Evolutionary conservation across 2,113 vertebrate genomes (phyloP), one percentile per base, ranked within the genome.

Genomic region (Etheostoma cragini): DNA sequence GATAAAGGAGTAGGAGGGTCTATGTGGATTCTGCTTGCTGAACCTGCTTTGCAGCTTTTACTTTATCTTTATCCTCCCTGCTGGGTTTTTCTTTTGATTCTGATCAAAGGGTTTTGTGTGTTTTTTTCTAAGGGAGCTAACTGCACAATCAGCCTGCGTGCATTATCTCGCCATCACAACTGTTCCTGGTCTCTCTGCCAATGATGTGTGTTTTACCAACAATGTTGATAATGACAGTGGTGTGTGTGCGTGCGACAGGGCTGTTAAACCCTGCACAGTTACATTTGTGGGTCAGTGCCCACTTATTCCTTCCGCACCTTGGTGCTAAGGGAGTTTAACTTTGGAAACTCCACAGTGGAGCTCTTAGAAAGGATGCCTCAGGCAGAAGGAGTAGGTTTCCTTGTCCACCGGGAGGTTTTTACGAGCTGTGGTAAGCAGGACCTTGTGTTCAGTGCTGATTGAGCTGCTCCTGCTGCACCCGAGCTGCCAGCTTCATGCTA

Each of bases 321-420:
- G 50, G 67, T 71, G 72, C 75, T 50, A 50, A 24, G 78, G 76
- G 80, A 81, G 75, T 75, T 84, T 83, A 76, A 60, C 83, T 76
- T 76, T 73, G 65, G 64, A 86, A 73, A 62, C 88, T 83, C 72
- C 54, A 74, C 67, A 58, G 80, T 63, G 74, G 45, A 80, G 80
- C 76, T 87, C 80, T 69, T 70, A 76, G 38, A 42, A 67, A 85
- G 22, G 80, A 88, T 8, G 83, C 87, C 83, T 84, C 69, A 1
- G 83, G 87, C 85, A 67, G 19, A 61, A 67, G 83, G 63, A 79
- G 89, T 69, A 76, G 73, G 56, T 83, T 81, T 78, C 73, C 3
- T 0, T 30, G 58, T 90, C 89, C 82, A 57, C 80, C 79, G 84
- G 82, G 82, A 83, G 72, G 47, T 76, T 84, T 86, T 75, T 79